Percentiles rank a stretch among this genome's conserved stretches.
These are phyloP conservation scores for Asbolus verrucosus DNA, from an alignment of 1,140 invertebrate species.

Conservation along the genomic window DNA sequence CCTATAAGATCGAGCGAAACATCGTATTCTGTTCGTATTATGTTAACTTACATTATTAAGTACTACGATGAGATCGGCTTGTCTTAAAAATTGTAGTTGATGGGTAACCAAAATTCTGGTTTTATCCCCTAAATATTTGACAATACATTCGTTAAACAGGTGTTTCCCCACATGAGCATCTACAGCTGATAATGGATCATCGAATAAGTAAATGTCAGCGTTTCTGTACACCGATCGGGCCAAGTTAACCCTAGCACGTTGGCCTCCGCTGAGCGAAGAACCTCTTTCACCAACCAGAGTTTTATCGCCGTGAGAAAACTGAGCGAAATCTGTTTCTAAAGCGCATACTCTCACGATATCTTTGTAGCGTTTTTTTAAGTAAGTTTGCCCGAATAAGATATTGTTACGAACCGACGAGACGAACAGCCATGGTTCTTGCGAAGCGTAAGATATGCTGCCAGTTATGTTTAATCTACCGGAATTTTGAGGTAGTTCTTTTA, in stretches of 20 bases:
- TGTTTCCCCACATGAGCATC: conserved; percentile 80
- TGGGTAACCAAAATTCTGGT: conserved; percentile 84
- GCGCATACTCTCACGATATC: conserved; percentile 74
- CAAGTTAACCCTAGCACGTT: conserved; percentile 75
- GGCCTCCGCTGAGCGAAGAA: conserved; percentile 77
- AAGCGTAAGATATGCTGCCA: conserved; percentile 77
- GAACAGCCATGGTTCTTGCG: conserved; percentile 85
- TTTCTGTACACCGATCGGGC: conserved; percentile 75
- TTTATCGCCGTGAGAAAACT: conserved; percentile 73
- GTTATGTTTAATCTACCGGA: conserved; percentile 73
- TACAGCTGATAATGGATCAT: conserved; percentile 87
- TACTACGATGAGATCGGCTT: conserved; percentile 77
- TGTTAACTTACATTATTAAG: conserved; percentile 76
- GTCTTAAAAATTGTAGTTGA: conserved; percentile 83
- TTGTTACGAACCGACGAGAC: conserved; percentile 78
- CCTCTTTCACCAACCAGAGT: conserved; percentile 86
- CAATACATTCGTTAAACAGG: conserved; percentile 77
- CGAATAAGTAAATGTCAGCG: conserved; percentile 85
- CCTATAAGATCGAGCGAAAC: conserved; percentile 55
- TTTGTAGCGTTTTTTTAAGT: conserved; percentile 73
- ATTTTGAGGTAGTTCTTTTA: conserved; percentile 75
- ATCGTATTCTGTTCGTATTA: neutral
- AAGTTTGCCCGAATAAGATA: conserved; percentile 81
- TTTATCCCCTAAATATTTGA: conserved; percentile 65
- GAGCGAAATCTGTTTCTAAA: conserved; percentile 77